Base-by-base conservation (phyloP, 2,888 invertebrate species). In the Epistrophella euchroma region DNA sequence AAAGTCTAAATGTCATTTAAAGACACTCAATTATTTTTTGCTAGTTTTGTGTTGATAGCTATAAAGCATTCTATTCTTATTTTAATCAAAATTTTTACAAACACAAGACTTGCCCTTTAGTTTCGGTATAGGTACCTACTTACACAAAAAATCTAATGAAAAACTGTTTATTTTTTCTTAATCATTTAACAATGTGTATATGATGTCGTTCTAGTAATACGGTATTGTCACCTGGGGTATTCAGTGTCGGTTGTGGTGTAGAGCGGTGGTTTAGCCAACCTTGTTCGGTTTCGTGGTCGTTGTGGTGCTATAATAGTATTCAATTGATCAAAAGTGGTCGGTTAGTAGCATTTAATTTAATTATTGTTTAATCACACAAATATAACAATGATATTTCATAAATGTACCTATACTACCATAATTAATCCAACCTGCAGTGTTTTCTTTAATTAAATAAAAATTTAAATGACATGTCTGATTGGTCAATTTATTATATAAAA, bases 251-350 rank as follows among this genome's bases (percentile, higher is more conserved):
- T 68, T 68, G 68, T 62, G 81, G 25, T 52, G 43, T 64, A 58
- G 25, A 4, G 64, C 47, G 73, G 68, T 77, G 55, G 45, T 62
- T 62, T 43, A 71, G 58, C 66, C 74, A 79, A 75, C 17, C 72
- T 72, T 58, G 56, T 74, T 86, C 60, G 79, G 66, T 32, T 73
- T 74, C 68, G 82, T 70, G 77, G 81, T 86, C 72, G 74, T 52
- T 56, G 86, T 58, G 81, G 85, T 55, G 32, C 28, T 55, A 32
- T 9, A 1, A 32, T 9, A 1, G 56, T 73, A 78, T 66, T 64
- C 82, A 78, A 78, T 86, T 82, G 77, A 82, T 78, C 71, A 70
- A 52, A 28, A 62, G 66, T 58, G 60, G 17, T 66, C 47, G 64
- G 76, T 80, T 84, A 72, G 85, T 76, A 37, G 75, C 28, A 45